phyloP scores from a whole-genome alignment of 2,888 invertebrate genomes.

The Rosalia funebris region DNA sequence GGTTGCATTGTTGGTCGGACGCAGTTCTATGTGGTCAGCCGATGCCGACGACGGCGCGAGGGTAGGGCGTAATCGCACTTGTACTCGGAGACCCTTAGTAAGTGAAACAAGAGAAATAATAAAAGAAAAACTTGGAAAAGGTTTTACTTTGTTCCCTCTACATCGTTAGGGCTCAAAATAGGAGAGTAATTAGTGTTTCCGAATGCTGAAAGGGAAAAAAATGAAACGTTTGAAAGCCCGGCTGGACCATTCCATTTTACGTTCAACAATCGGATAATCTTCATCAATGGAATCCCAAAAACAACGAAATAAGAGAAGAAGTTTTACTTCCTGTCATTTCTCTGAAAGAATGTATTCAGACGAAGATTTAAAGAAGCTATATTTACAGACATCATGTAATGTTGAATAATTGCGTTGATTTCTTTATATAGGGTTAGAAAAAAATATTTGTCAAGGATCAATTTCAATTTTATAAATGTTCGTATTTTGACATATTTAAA shows the following conservation, averaged over 20 bases:
- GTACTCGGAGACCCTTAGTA: not conserved
- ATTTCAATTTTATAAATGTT: too few species aligned
- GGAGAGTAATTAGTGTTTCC: not conserved
- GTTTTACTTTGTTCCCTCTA: not conserved
- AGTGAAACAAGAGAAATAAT: not conserved
- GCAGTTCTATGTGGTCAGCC: constrained; percentile 45
- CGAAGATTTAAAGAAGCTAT: too few species aligned
- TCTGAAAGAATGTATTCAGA: too few species aligned
- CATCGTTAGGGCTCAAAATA: not conserved
- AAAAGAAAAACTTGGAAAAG: not conserved
- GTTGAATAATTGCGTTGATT: too few species aligned
- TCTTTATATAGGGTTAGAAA: too few species aligned
- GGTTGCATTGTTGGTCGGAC: constrained; percentile 38
- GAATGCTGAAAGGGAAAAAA: not conserved
- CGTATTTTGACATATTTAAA: too few species aligned
- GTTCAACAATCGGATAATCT: not conserved
- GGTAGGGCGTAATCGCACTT: constrained; percentile 19
- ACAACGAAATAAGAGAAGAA: too few species aligned
- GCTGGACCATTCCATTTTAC: not conserved
- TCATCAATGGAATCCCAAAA: not conserved
- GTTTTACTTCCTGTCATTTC: too few species aligned
- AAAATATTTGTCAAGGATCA: too few species aligned
- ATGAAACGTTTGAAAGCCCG: not conserved
- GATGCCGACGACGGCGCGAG: constrained; percentile 24
- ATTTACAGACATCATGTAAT: too few species aligned